Conservation (phyloP, 2,888 invertebrate genomes). For the Acleris holmiana region DNA sequence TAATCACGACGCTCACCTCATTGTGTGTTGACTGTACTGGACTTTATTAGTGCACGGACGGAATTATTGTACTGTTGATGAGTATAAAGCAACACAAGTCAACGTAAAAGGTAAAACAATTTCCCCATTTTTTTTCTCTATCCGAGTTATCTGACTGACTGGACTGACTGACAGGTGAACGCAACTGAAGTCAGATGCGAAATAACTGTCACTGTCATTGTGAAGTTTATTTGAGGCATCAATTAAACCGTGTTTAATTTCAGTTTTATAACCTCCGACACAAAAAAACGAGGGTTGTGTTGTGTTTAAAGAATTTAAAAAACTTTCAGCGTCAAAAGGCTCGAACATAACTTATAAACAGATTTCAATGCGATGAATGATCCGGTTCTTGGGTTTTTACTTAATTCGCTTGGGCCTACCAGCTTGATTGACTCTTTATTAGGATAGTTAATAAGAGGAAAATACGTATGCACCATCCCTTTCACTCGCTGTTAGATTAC, state of each 20-base stretch:
- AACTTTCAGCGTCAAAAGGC: no score
- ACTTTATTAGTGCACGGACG: conserved; percentile 43
- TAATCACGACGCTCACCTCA: conserved; percentile 53
- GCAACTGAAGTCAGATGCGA: conserved; percentile 18
- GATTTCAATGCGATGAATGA: no score
- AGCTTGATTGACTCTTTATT: no score
- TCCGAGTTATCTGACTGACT: neutral
- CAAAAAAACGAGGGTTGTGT: no score
- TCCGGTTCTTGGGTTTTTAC: no score
- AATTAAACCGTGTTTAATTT: neutral
- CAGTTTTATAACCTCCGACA: no score
- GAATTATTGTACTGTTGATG: conserved; percentile 40
- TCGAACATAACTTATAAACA: no score
- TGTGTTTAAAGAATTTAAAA: no score
- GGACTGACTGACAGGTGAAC: conserved; percentile 20
- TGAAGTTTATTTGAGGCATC: conserved; percentile 1
- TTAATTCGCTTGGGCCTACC: no score
- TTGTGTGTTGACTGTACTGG: conserved; percentile 42
- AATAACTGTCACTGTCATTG: conserved; percentile 14
- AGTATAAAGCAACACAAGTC: conserved; percentile 35
- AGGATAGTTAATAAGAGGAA: no score
- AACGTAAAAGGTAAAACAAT: conserved; percentile 35
- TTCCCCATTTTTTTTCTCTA: conserved; percentile 20
- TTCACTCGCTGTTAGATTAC: no score
- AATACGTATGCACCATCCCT: no score